These are phyloP conservation scores for Drosophila santomea DNA, from an alignment of 1,140 invertebrate species.

Conservation along the genomic window DNA sequence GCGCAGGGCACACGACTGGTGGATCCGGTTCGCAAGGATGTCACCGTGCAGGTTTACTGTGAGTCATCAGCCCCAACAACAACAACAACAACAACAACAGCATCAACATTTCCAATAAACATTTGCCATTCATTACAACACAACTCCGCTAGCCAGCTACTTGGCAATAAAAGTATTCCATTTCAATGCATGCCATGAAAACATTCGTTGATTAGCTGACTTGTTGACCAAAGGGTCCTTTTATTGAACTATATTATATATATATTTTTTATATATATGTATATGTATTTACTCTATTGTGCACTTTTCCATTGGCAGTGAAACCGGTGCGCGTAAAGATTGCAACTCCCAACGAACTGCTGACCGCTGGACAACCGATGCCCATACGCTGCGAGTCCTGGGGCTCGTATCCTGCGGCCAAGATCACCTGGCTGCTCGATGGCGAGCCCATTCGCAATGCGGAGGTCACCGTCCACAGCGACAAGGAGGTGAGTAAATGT, in stretches of 20 bases:
- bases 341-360: slow-evolving; percentile 86
- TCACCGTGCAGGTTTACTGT: slow-evolving; percentile 89
- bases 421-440: slow-evolving; percentile 89
- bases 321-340: slow-evolving; percentile 90
- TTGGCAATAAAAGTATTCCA: not conserved
- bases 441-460: slow-evolving; percentile 87
- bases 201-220: not conserved
- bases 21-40: slow-evolving; percentile 87
- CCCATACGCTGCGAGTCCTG: slow-evolving; percentile 89
- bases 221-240: slow-evolving; percentile 1
- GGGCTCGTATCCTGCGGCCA: slow-evolving; percentile 90
- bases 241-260: not conserved
- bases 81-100: too few species aligned
- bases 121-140: slow-evolving; percentile 5
- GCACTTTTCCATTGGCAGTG: slow-evolving; percentile 85
- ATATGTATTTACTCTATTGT: too few species aligned
- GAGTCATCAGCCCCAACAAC: slow-evolving; percentile 83
- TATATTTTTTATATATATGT: too few species aligned
- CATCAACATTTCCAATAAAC: not conserved
- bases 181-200: not conserved
- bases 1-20: slow-evolving; percentile 88
- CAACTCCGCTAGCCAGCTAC: not conserved
- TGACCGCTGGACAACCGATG: slow-evolving; percentile 87
- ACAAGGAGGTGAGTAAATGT: slow-evolving; percentile 73
- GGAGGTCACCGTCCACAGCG: slow-evolving; percentile 82